phyloP scores from a whole-genome alignment of 2,113 vertebrate genomes.

The Tetraodon nigroviridis region DNA sequence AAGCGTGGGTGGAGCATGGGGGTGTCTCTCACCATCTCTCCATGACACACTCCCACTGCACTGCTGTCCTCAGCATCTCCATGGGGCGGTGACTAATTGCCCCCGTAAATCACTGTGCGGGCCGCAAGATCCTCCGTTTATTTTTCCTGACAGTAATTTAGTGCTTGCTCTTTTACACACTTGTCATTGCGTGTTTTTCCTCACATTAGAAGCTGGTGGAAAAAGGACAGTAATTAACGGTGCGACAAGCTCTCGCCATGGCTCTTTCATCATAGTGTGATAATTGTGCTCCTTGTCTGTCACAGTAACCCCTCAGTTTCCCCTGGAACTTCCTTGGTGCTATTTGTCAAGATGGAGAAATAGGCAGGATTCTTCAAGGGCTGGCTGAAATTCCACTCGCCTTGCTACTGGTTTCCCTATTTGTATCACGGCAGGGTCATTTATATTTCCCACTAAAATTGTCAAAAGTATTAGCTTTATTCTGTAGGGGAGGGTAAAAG shows the following conservation, averaged over 20 bases:
- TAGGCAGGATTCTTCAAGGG: slow-evolving; percentile 41
- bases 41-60: slow-evolving; percentile 73
- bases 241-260: slow-evolving; percentile 80
- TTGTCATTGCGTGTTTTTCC: slow-evolving; percentile 99
- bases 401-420: slow-evolving; percentile 72
- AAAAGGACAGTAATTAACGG: slow-evolving; percentile 99
- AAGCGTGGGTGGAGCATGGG: slow-evolving; percentile 64
- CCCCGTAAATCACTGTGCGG: slow-evolving; percentile 95
- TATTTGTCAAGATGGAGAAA: slow-evolving; percentile 89
- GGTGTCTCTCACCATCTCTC: slow-evolving; percentile 58
- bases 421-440: slow-evolving; percentile 81
- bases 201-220: slow-evolving; percentile 98
- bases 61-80: slow-evolving; percentile 87
- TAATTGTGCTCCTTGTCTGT: slow-evolving; percentile 99
- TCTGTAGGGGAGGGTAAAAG: slow-evolving; percentile 69
- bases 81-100: slow-evolving; percentile 98
- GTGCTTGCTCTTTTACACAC: slow-evolving; percentile 99
- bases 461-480: slow-evolving; percentile 83
- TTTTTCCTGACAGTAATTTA: slow-evolving; percentile 99
- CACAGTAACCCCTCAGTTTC: slow-evolving; percentile 88
- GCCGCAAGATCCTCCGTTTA: slow-evolving; percentile 90
- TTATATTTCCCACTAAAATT: slow-evolving; percentile 79
- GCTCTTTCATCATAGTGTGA: slow-evolving; percentile 99
- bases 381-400: slow-evolving; percentile 59
- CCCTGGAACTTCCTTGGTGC: slow-evolving; percentile 72